These are phyloP conservation scores for Brachionus rotundiformis DNA, from an alignment of 1,140 invertebrate species.

Conservation along the genomic window DNA sequence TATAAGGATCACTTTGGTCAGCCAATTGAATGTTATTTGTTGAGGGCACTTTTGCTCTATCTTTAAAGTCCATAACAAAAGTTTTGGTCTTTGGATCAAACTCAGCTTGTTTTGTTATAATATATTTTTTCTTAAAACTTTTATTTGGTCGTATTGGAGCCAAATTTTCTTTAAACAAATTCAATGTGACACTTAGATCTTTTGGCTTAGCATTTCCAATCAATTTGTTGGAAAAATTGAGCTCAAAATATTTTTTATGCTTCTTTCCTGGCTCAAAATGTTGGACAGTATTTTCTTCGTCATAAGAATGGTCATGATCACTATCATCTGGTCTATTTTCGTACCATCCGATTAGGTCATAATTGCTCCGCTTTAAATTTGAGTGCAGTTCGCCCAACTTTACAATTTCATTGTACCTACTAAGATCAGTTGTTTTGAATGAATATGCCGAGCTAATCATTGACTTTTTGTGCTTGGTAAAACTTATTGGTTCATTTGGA, in stretches of 20 bases:
- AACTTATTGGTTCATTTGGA: neutral
- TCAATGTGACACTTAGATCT: neutral
- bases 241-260: slow-evolving; percentile 38
- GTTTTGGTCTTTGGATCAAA: slow-evolving; percentile 41
- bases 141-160: neutral
- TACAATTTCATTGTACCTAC: neutral
- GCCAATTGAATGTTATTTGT: slow-evolving; percentile 40
- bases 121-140: neutral
- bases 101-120: neutral
- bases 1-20: neutral
- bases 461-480: slow-evolving; percentile 27
- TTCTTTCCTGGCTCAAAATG: neutral
- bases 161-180: slow-evolving; percentile 23
- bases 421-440: slow-evolving; percentile 8
- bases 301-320: neutral
- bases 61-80: slow-evolving; percentile 20
- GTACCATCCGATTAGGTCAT: neutral
- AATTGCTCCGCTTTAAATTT: slow-evolving; percentile 4
- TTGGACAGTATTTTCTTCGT: neutral
- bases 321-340: neutral
- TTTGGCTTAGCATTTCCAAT: slow-evolving; percentile 22
- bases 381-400: slow-evolving; percentile 7
- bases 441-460: neutral
- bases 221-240: slow-evolving; percentile 14
- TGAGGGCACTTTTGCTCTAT: slow-evolving; percentile 10